Evolutionary conservation across 2,888 invertebrate genomes (phyloP).

Genomic region (Limnephilus marmoratus): DNA sequence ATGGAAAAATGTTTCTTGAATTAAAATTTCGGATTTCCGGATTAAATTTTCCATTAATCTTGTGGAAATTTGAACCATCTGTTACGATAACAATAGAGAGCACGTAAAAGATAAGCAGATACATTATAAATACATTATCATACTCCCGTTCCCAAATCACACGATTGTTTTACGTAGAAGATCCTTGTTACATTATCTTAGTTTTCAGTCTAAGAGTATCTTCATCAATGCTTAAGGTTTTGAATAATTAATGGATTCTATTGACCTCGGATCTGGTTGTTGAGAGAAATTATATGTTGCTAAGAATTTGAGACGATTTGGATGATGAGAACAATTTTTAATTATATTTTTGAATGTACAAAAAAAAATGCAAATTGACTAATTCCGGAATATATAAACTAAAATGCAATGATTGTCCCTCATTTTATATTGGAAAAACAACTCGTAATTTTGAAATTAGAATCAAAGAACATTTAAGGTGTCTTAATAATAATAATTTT

Average conservation of each 20-base stretch:
- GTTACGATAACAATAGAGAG: background rate
- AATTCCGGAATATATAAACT: too few species aligned
- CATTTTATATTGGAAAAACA: too few species aligned
- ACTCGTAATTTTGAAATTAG: too few species aligned
- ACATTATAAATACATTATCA: background rate
- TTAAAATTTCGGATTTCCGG: background rate
- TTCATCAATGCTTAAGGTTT: background rate
- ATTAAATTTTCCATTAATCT: slow-evolving; percentile 5
- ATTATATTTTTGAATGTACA: too few species aligned
- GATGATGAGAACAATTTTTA: background rate
- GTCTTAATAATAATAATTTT: too few species aligned
- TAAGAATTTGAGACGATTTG: background rate
- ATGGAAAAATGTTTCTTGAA: background rate
- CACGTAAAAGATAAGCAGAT: background rate
- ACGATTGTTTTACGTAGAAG: background rate
- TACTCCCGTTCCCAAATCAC: background rate
- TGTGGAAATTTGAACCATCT: background rate
- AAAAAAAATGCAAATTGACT: too few species aligned
- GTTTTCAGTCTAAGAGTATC: background rate
- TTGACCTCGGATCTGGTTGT: background rate
- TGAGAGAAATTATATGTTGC: background rate
- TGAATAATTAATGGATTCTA: background rate
- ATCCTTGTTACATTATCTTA: background rate
- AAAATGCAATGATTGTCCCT: too few species aligned
- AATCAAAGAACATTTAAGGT: too few species aligned